These are phyloP conservation scores for Archivesica marissinica DNA, from an alignment of 1,140 invertebrate genomes.

Conservation along the genomic window DNA sequence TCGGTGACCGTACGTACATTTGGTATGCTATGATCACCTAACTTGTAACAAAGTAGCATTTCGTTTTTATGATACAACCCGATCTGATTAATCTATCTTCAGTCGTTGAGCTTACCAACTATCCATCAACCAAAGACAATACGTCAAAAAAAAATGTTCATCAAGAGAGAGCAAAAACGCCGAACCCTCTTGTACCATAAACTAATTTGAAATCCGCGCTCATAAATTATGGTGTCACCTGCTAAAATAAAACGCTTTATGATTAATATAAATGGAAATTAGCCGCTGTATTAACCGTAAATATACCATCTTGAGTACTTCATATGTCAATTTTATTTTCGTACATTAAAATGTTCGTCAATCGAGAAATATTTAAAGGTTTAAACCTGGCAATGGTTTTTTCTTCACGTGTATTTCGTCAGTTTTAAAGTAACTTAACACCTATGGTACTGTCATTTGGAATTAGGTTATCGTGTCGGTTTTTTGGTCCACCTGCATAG, in stretches of 20 bases:
- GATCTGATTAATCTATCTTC: not conserved
- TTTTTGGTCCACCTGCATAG: too few relatives aligned
- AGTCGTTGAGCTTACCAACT: not conserved
- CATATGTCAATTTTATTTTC: slow-evolving; percentile 19
- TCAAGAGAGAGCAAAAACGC: not conserved
- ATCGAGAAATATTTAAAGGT: too few relatives aligned
- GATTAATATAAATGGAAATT: slow-evolving; percentile 61
- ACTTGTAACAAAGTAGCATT: too few relatives aligned
- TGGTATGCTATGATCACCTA: too few relatives aligned
- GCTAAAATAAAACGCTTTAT: slow-evolving; percentile 46
- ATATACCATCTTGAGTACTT: slow-evolving; percentile 40
- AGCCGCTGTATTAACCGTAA: slow-evolving; percentile 42
- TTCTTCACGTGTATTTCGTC: too few relatives aligned
- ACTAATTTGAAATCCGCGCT: slow-evolving; percentile 17
- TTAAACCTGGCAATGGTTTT: too few relatives aligned
- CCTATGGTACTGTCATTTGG: too few relatives aligned
- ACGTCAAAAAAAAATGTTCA: not conserved
- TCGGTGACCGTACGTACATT: too few relatives aligned
- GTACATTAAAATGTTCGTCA: not conserved
- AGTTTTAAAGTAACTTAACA: too few relatives aligned
- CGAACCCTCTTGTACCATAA: not conserved
- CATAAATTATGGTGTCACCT: slow-evolving; percentile 58
- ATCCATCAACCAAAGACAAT: slow-evolving; percentile 17
- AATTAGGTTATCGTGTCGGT: too few relatives aligned
- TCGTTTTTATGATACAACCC: not conserved